Conservation (phyloP, 53 echinoderm and acorn worm genomes). For the Henricia sp. region DNA sequence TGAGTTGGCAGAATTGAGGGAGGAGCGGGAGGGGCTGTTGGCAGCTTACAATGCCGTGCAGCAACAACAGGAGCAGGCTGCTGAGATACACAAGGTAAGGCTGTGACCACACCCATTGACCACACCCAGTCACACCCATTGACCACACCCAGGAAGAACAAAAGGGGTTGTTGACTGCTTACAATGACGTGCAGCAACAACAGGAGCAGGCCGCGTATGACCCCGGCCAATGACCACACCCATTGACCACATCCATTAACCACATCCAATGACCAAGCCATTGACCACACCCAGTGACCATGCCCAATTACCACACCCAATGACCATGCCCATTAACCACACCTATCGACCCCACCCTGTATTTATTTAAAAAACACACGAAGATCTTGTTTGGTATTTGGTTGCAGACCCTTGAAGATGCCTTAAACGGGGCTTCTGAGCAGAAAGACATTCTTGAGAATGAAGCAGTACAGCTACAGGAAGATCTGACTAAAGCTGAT, state of each 20-base stretch:
- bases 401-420: constrained; percentile 66
- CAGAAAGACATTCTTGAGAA: constrained; percentile 55
- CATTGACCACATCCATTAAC: not conserved
- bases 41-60: constrained; percentile 91
- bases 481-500: constrained; percentile 54
- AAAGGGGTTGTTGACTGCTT: constrained; percentile 68
- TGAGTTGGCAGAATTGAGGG: constrained; percentile 74
- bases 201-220: constrained; percentile 61
- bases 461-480: constrained; percentile 21
- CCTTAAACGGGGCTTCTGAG: constrained; percentile 48
- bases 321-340: not conserved
- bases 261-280: not conserved
- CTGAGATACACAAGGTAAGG: constrained; percentile 83
- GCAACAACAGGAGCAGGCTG: constrained; percentile 78
- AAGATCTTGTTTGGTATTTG: not conserved
- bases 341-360: not conserved
- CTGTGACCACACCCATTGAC: not conserved
- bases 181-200: constrained; percentile 88
- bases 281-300: not conserved
- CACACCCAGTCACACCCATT: not conserved
- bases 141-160: constrained; percentile 66
- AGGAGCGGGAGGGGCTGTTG: constrained; percentile 78
- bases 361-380: not conserved
- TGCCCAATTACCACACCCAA: constrained; percentile 12
- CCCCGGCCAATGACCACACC: constrained; percentile 3